Evolutionary conservation across 2,888 invertebrate genomes (phyloP).

Genomic region (Scelioninae gen. 2): DNA sequence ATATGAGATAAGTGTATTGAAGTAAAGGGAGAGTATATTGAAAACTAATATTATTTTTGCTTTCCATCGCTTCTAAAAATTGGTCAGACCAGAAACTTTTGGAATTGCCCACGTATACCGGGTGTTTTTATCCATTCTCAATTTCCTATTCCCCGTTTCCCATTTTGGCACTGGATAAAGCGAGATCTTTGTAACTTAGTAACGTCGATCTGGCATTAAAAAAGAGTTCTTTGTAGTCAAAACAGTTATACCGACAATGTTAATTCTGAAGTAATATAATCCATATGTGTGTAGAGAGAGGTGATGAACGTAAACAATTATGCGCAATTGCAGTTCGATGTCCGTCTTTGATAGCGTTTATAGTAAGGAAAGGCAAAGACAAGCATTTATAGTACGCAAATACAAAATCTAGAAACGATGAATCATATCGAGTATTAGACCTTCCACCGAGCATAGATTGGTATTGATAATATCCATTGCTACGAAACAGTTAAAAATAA

Average conservation of each 20-base stretch:
- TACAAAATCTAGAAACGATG: slow-evolving; percentile 24
- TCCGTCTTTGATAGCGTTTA: slow-evolving; percentile 45
- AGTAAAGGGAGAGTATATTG: no score
- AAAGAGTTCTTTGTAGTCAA: slow-evolving; percentile 60
- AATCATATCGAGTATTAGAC: slow-evolving; percentile 45
- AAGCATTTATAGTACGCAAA: slow-evolving; percentile 33
- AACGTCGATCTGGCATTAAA: slow-evolving; percentile 59
- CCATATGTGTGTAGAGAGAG: slow-evolving; percentile 49
- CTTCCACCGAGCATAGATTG: slow-evolving; percentile 50
- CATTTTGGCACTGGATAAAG: slow-evolving; percentile 65
- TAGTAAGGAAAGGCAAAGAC: slow-evolving; percentile 2
- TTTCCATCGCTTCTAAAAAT: no score
- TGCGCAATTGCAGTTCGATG: slow-evolving; percentile 48
- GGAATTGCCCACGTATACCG: slow-evolving; percentile 33
- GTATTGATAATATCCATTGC: slow-evolving; percentile 50
- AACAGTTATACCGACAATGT: slow-evolving; percentile 56
- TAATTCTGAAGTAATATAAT: slow-evolving; percentile 40
- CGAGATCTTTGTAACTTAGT: slow-evolving; percentile 63
- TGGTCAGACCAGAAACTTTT: no score
- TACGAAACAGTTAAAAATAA: slow-evolving; percentile 52
- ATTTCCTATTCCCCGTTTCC: slow-evolving; percentile 1
- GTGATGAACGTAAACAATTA: slow-evolving; percentile 35
- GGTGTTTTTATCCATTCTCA: slow-evolving; percentile 4
- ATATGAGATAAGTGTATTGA: no score
- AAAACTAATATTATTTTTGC: no score